Conservation (phyloP, 2,797 vertebrate genomes). For the Pachyuromys duprasi region DNA sequence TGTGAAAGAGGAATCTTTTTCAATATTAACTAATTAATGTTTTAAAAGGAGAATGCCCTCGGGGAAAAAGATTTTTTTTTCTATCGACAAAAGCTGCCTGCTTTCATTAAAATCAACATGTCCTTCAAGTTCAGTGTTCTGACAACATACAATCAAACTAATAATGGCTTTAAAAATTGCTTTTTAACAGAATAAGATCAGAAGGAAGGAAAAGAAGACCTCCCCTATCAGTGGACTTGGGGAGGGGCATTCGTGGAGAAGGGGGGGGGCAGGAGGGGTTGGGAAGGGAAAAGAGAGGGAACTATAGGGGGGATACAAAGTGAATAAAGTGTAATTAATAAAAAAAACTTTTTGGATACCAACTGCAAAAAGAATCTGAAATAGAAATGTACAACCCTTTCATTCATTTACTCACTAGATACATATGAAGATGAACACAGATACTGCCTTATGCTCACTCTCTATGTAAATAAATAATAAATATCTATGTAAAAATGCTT, state of each 20-base stretch:
- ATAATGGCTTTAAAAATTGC: not conserved
- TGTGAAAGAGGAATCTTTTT: not conserved
- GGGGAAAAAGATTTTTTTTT: not conserved
- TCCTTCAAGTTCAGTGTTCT: not conserved
- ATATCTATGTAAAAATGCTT: not conserved
- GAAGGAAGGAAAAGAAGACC: no score
- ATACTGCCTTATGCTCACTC: not conserved
- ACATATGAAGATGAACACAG: no score
- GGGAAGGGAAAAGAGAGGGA: no score
- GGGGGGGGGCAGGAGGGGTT: no score
- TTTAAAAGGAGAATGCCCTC: not conserved
- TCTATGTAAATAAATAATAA: not conserved
- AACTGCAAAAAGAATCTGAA: not conserved
- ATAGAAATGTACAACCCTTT: not conserved
- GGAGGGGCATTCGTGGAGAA: no score
- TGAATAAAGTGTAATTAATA: no score
- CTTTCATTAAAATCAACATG: not conserved
- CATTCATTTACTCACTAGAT: not conserved
- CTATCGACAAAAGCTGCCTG: not conserved
- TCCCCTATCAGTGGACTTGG: no score
- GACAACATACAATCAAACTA: not conserved
- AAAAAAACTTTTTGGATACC: not conserved
- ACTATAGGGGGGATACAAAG: no score
- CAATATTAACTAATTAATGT: not conserved
- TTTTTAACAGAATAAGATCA: no score